Percentiles rank a stretch among this genome's conserved stretches.
phyloP scores from a whole-genome alignment of 2,888 invertebrate genomes.

The Apamea anceps region DNA sequence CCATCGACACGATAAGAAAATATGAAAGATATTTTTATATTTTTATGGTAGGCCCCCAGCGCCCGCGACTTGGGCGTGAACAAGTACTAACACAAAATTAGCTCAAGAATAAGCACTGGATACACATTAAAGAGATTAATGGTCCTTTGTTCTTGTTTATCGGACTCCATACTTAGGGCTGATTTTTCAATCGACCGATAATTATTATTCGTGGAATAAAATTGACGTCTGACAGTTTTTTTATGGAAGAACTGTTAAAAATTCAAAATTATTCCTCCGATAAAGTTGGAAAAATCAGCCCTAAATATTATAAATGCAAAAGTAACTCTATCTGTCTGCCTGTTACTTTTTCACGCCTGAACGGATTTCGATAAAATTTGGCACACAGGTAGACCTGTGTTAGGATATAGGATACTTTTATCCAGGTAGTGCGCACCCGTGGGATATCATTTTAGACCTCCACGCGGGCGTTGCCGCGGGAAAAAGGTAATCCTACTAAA shows the following conservation, averaged over 20 bases:
- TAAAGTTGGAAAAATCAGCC: too few species aligned
- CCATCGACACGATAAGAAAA: too few species aligned
- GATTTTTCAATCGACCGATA: too few species aligned
- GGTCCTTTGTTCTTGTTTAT: slow-evolving; percentile 11
- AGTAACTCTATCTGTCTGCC: not conserved
- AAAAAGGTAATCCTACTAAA: not conserved
- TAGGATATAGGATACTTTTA: not conserved
- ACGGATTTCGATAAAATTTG: not conserved
- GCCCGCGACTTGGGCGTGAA: too few species aligned
- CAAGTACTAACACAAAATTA: slow-evolving; percentile 2
- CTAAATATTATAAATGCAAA: not conserved
- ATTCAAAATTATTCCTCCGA: too few species aligned
- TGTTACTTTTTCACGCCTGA: not conserved
- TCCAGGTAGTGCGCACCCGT: not conserved
- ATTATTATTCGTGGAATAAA: too few species aligned
- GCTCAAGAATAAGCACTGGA: not conserved
- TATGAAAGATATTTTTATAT: too few species aligned
- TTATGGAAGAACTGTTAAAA: too few species aligned
- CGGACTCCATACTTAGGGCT: not conserved
- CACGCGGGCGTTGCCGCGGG: not conserved
- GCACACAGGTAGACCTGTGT: not conserved
- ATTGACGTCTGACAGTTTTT: too few species aligned
- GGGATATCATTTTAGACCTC: not conserved
- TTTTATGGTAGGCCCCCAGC: too few species aligned
- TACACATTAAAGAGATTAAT: slow-evolving; percentile 8